phyloP scores from a whole-genome alignment of 2,888 invertebrate genomes.

The Pterobdella sp. region DNA sequence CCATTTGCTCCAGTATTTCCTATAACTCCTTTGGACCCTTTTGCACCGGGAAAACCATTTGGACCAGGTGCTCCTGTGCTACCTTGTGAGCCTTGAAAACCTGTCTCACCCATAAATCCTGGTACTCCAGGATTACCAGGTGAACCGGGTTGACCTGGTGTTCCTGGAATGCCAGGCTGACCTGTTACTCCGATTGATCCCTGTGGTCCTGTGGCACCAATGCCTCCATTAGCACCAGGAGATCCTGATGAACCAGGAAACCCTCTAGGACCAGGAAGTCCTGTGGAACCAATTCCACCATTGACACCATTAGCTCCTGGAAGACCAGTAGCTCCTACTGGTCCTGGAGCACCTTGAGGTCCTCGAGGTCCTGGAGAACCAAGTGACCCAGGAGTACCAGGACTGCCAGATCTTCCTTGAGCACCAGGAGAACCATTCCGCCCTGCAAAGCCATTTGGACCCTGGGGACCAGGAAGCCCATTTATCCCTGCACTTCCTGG shows the following conservation, averaged over 20 bases:
- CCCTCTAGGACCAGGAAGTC: slow-evolving; percentile 27
- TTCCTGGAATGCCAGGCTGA: neutral
- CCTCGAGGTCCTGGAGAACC: slow-evolving; percentile 21
- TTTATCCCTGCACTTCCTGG: neutral
- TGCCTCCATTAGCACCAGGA: slow-evolving; percentile 24
- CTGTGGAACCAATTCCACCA: neutral
- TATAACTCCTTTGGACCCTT: neutral
- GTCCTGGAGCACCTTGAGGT: slow-evolving; percentile 30
- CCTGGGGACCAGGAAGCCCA: neutral
- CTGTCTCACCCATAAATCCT: slow-evolving; percentile 9
- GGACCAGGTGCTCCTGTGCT: slow-evolving; percentile 18
- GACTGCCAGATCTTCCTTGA: slow-evolving; percentile 19
- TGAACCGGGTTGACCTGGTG: slow-evolving; percentile 29
- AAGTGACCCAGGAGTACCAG: slow-evolving; percentile 12
- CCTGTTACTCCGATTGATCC: slow-evolving; percentile 31
- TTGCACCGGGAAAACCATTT: neutral
- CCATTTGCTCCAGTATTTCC: slow-evolving; percentile 20
- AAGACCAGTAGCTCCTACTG: slow-evolving; percentile 7
- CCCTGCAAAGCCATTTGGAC: slow-evolving; percentile 42
- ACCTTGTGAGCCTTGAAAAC: slow-evolving; percentile 31
- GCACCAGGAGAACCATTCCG: slow-evolving; percentile 48
- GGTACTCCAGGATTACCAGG: slow-evolving; percentile 32
- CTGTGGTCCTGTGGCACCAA: slow-evolving; percentile 21
- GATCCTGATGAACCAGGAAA: slow-evolving; percentile 23
- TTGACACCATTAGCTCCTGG: slow-evolving; percentile 7